These are phyloP conservation scores for Eupithecia subfuscata DNA, from an alignment of 2,888 invertebrate genomes.

Conservation along the genomic window DNA sequence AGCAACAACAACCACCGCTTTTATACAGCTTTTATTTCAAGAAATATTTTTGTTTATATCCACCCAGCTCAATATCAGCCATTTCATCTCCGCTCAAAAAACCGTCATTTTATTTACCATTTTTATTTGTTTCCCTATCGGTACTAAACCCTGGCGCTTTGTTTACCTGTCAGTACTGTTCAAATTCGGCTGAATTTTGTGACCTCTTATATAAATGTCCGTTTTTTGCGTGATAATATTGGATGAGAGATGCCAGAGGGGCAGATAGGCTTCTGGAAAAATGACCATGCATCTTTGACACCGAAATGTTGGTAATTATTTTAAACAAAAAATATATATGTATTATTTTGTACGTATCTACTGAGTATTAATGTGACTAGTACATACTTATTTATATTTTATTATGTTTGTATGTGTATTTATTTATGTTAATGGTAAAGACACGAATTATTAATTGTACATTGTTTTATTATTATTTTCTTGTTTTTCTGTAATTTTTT, in stretches of 20 bases:
- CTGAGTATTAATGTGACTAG: too few species aligned
- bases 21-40: too few species aligned
- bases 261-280: background rate
- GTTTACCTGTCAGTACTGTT: constrained; percentile 7
- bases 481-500: too few species aligned
- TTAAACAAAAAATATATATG: too few species aligned
- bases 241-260: background rate
- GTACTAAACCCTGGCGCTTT: constrained; percentile 7
- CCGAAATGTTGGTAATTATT: too few species aligned
- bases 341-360: too few species aligned
- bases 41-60: background rate
- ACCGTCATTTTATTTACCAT: background rate
- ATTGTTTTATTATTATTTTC: too few species aligned
- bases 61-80: background rate
- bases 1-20: too few species aligned
- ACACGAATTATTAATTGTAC: too few species aligned
- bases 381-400: too few species aligned
- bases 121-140: constrained; percentile 4
- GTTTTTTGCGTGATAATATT: constrained; percentile 9
- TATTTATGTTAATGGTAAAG: too few species aligned
- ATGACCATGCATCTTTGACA: background rate
- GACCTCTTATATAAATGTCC: background rate
- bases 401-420: too few species aligned
- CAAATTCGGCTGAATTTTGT: background rate
- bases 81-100: background rate